Evolutionary conservation across 2,888 invertebrate species (phyloP).

Genomic region (Caenorhabditis plicata): DNA sequence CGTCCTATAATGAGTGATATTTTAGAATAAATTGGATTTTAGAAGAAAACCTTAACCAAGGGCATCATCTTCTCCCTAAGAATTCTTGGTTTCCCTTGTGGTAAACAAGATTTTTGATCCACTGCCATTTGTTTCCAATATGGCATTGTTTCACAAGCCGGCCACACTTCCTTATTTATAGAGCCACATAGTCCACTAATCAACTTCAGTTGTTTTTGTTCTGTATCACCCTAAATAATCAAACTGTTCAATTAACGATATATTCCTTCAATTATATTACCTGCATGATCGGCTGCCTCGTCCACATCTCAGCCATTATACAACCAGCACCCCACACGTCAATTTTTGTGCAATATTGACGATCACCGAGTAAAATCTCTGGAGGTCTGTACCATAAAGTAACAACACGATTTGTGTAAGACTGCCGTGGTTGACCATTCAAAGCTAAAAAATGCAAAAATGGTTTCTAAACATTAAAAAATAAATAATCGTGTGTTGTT

Average conservation of each 20-base stretch:
- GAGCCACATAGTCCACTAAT: conserved; percentile 95
- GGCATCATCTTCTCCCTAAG: conserved; percentile 72
- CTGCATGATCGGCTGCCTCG: conserved; percentile 74
- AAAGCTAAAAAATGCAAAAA: no score
- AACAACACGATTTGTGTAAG: conserved; percentile 94
- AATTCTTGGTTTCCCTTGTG: conserved; percentile 79
- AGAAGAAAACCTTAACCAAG: conserved; percentile 83
- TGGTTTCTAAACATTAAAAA: not conserved
- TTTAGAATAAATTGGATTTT: not conserved
- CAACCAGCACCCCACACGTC: conserved; percentile 92
- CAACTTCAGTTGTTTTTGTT: conserved; percentile 89
- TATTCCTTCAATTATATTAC: no score
- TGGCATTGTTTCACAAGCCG: conserved; percentile 81
- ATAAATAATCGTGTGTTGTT: no score
- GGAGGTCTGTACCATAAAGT: conserved; percentile 86
- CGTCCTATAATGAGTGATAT: conserved; percentile 67
- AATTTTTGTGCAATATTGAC: conserved; percentile 93
- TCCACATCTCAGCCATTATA: conserved; percentile 99
- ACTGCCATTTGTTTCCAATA: conserved; percentile 78
- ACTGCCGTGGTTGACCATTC: conserved; percentile 5
- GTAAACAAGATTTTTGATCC: conserved; percentile 72
- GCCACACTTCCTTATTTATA: conserved; percentile 77
- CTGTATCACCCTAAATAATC: conserved; percentile 95
- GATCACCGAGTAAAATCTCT: conserved; percentile 64
- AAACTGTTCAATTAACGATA: no score